phyloP scores from a whole-genome alignment of 2,888 invertebrate genomes.

The Clusia tigrina region DNA sequence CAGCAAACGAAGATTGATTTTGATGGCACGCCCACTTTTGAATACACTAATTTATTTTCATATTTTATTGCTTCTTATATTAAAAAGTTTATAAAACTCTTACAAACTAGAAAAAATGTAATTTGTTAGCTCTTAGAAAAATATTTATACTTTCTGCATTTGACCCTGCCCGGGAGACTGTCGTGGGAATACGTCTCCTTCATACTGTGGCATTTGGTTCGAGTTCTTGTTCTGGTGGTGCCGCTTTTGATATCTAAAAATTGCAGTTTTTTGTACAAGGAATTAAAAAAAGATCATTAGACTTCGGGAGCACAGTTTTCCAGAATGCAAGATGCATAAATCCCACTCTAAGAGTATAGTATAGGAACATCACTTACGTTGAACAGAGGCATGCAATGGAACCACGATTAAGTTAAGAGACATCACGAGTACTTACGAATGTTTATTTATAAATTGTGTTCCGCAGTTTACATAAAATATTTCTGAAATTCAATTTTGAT shows the following conservation, averaged over 20 bases:
- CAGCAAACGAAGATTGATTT: constrained; percentile 1
- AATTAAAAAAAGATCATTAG: neutral
- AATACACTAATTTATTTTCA: neutral
- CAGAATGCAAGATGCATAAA: neutral
- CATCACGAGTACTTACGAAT: no score
- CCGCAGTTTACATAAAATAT: no score
- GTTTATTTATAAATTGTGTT: no score
- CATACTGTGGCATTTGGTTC: constrained; percentile 27
- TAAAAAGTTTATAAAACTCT: neutral
- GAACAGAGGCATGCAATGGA: neutral
- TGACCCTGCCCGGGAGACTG: neutral
- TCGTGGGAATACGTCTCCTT: neutral
- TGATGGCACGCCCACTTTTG: neutral
- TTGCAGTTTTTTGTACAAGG: neutral
- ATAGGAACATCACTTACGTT: neutral
- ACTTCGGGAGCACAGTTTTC: neutral
- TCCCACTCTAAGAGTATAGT: no score
- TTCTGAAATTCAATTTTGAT: no score
- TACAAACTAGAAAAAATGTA: constrained; percentile 1
- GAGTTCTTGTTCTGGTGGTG: constrained; percentile 32
- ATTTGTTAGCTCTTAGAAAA: neutral
- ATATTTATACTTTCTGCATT: neutral
- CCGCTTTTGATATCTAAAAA: constrained; percentile 31
- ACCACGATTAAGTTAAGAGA: no score
- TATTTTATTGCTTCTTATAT: neutral